Evolutionary conservation across 1,140 invertebrate species (phyloP).

Genomic region (Heliconius hermathena): DNA sequence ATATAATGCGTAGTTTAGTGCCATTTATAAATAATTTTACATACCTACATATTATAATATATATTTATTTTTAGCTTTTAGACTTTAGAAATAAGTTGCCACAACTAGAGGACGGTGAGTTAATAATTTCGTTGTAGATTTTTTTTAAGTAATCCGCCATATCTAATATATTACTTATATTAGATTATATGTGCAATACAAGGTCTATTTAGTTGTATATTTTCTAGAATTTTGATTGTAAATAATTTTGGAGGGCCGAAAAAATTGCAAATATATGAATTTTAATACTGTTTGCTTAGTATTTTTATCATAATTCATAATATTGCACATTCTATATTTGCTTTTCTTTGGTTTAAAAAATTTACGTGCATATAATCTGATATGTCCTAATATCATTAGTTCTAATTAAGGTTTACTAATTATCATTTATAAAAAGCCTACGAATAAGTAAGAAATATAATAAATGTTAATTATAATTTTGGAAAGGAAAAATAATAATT

Average conservation of each 20-base stretch:
- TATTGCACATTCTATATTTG: background rate
- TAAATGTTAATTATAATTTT: background rate
- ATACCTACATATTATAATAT: background rate
- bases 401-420: background rate
- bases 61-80: background rate
- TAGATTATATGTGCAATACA: background rate
- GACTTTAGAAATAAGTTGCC: background rate
- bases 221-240: background rate
- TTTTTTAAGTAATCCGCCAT: background rate
- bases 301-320: background rate
- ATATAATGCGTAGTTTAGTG: background rate
- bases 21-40: background rate
- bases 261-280: background rate
- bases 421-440: background rate
- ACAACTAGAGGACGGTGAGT: constrained; percentile 13
- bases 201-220: background rate
- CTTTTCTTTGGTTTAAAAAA: background rate
- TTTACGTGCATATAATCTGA: background rate
- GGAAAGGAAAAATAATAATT: too few relatives aligned
- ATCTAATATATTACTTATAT: background rate
- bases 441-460: background rate
- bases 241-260: background rate
- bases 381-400: background rate
- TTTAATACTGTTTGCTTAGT: background rate
- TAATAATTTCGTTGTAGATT: background rate